Conservation (phyloP, 2,797 vertebrate species). For the Lophius americanus region DNA sequence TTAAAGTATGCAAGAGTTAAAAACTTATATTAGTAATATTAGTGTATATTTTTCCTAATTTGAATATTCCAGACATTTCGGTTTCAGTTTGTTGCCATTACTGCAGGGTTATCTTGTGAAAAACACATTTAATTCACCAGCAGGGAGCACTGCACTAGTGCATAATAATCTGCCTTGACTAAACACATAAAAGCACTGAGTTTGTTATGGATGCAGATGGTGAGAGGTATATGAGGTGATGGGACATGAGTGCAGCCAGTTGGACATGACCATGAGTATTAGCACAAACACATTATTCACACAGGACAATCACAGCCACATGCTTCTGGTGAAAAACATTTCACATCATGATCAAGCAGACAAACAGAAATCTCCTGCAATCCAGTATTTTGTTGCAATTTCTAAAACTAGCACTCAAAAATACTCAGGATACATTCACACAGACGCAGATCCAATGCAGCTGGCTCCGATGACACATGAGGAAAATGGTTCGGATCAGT, state of each 20-base stretch:
- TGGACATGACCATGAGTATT: conserved; percentile 75
- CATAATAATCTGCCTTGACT: conserved; percentile 32
- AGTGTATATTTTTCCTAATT: background rate
- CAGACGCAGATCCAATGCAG: conserved; percentile 80
- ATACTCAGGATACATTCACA: conserved; percentile 79
- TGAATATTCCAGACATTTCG: background rate
- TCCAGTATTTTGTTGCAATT: conserved; percentile 70
- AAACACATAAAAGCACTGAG: conserved; percentile 30
- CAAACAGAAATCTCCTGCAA: conserved; percentile 74
- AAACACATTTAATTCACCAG: conserved; percentile 57
- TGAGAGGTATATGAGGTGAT: conserved; percentile 46
- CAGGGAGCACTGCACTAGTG: conserved; percentile 62
- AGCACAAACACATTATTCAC: conserved; percentile 57
- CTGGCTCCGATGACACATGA: conserved; percentile 76
- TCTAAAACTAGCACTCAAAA: conserved; percentile 71
- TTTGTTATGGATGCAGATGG: conserved; percentile 41
- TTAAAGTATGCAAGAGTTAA: too few relatives aligned
- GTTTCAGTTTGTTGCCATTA: conserved; percentile 15
- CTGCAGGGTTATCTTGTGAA: conserved; percentile 33
- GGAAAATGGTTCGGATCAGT: conserved; percentile 67
- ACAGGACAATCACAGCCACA: conserved; percentile 77
- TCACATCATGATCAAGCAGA: conserved; percentile 56
- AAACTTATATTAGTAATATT: background rate
- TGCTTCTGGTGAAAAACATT: conserved; percentile 74
- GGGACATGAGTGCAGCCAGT: conserved; percentile 71